These are phyloP conservation scores for Apteryx mantelli DNA, from an alignment of 2,113 vertebrate species.

Conservation along the genomic window DNA sequence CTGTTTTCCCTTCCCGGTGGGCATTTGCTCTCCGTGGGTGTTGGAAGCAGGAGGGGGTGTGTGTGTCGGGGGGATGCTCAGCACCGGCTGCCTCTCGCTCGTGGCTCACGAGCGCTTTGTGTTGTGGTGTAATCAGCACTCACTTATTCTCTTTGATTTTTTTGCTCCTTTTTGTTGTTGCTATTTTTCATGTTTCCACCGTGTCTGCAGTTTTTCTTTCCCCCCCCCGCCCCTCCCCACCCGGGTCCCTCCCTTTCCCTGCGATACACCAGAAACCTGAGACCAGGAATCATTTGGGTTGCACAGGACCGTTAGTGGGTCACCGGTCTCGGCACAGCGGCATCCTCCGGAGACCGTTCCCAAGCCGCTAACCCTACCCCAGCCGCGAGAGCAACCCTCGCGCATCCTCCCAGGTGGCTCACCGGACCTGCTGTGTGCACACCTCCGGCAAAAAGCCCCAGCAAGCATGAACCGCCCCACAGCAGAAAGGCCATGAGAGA, in stretches of 20 bases:
- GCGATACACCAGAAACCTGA: background rate
- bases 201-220: background rate
- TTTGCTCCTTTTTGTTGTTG: background rate
- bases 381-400: background rate
- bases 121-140: conserved; percentile 4
- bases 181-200: conserved; percentile 36
- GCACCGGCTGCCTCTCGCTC: background rate
- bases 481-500: background rate
- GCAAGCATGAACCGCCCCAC: fast-evolving
- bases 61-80: background rate
- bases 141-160: conserved; percentile 61
- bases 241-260: background rate
- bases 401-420: fast-evolving
- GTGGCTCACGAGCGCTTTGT: background rate
- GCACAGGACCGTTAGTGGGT: conserved; percentile 1
- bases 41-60: background rate
- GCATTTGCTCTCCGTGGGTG: background rate
- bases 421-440: no score
- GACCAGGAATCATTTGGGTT: background rate
- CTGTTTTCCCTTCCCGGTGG: background rate
- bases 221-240: background rate
- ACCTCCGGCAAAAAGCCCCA: background rate
- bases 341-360: background rate
- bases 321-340: background rate
- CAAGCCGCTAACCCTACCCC: background rate